These are phyloP conservation scores for Coptodon bakossiorum DNA, from an alignment of 2,113 vertebrate species.

Conservation along the genomic window DNA sequence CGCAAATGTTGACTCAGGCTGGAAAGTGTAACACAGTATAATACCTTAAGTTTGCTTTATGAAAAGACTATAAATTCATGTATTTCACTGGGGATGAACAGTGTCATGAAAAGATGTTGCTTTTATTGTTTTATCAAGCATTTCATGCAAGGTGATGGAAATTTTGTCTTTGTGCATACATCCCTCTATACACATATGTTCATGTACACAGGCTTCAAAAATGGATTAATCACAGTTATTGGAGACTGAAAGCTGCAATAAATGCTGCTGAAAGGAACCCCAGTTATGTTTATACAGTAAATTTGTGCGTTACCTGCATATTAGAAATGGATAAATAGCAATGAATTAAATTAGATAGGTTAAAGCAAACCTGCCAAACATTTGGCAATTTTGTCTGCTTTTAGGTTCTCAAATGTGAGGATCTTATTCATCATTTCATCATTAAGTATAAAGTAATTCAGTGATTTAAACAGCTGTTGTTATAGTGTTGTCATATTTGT, in stretches of 20 bases:
- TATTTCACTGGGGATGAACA: conserved; percentile 33
- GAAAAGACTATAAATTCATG: conserved; percentile 39
- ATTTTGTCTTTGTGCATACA: background rate
- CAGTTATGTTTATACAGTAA: background rate
- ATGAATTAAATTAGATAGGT: background rate
- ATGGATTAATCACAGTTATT: background rate
- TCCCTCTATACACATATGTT: background rate
- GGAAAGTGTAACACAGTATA: conserved; percentile 38
- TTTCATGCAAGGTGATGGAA: conserved; percentile 33
- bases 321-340: background rate
- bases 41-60: conserved; percentile 55
- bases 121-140: conserved; percentile 3
- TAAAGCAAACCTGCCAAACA: background rate
- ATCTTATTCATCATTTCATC: background rate
- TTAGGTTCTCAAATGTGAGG: background rate
- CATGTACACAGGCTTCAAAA: background rate
- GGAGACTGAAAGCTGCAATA: background rate
- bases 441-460: background rate
- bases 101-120: background rate
- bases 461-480: background rate
- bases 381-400: background rate
- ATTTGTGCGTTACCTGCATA: background rate
- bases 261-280: background rate
- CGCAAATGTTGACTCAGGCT: conserved; percentile 43
- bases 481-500: background rate